phyloP scores from a whole-genome alignment of 2,888 invertebrate genomes.

The Heliconius aoede region DNA sequence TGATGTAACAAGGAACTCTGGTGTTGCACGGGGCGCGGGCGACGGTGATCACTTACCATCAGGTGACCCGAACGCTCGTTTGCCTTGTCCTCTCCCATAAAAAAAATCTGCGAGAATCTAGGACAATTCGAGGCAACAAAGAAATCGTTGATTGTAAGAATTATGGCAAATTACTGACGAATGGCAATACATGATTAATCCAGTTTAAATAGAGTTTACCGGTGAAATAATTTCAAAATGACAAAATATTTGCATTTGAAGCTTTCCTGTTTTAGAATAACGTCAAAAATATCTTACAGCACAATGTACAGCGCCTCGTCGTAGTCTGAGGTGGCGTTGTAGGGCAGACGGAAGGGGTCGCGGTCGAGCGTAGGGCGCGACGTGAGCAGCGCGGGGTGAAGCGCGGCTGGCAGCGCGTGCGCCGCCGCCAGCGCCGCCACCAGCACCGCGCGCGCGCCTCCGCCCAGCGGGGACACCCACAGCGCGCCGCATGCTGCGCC shows the following conservation, averaged over 20 bases:
- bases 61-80: no score
- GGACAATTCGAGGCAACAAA: no score
- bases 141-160: no score
- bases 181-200: no score
- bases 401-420: constrained; percentile 63
- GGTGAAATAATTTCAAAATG: no score
- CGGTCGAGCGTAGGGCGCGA: constrained; percentile 64
- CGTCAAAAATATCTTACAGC: constrained; percentile 56
- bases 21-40: no score
- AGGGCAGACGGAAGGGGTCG: constrained; percentile 63
- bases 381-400: constrained; percentile 61
- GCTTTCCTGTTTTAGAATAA: background rate
- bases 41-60: no score
- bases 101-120: no score
- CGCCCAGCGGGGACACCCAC: constrained; percentile 71
- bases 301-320: constrained; percentile 57
- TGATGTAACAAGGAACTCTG: no score
- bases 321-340: constrained; percentile 62
- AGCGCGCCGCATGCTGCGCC: constrained; percentile 70
- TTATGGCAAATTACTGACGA: no score
- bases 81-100: no score
- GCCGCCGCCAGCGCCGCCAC: constrained; percentile 60
- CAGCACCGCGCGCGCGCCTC: constrained; percentile 60
- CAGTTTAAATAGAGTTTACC: no score
- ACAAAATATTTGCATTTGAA: background rate